These are phyloP conservation scores for Oeneis ivallda DNA, from an alignment of 2,888 invertebrate species.

Conservation along the genomic window DNA sequence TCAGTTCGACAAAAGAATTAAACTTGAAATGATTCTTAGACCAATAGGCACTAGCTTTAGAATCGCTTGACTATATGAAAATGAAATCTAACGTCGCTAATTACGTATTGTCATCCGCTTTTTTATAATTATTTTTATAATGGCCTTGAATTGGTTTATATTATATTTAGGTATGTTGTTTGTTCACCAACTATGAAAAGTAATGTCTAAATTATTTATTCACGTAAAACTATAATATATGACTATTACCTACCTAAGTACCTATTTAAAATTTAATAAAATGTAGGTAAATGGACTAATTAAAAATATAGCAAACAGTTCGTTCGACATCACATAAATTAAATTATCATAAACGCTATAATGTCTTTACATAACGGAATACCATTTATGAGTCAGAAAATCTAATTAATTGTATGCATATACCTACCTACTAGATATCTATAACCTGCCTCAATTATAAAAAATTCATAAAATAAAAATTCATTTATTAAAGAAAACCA, in stretches of 20 bases:
- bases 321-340: conserved; percentile 1
- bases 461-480: no score
- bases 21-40: not conserved
- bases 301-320: not conserved
- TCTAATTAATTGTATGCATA: conserved; percentile 13
- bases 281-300: no score
- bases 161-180: not conserved
- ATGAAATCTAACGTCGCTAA: not conserved
- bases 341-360: conserved; percentile 23
- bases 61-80: not conserved
- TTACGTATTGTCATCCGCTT: not conserved
- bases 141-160: not conserved
- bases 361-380: conserved; percentile 20
- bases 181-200: no score
- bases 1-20: not conserved
- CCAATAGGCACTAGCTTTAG: not conserved
- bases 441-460: no score
- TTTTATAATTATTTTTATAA: not conserved
- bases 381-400: conserved; percentile 45
- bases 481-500: no score
- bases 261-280: no score
- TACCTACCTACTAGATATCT: conserved; percentile 3
- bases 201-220: no score
- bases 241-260: no score
- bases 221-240: no score